Conservation (phyloP, 2,113 vertebrate species). For the Leucosticte australis region DNA sequence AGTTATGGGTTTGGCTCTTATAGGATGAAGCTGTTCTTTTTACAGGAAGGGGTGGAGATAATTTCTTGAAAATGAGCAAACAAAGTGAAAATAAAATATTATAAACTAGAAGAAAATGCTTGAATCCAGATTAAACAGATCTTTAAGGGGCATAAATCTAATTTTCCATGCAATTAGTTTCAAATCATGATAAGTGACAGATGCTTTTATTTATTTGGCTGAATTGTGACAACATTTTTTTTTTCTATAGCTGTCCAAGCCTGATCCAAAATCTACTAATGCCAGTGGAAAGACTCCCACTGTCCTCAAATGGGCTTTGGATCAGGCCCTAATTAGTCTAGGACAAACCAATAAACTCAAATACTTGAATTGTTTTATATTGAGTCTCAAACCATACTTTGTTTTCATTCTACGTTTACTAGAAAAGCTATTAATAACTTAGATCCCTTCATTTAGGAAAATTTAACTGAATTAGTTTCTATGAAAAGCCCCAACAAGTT, state of each 20-base stretch:
- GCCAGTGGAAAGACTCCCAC: not conserved
- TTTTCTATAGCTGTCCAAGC: not conserved
- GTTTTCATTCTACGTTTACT: not conserved
- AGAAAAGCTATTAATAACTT: not conserved
- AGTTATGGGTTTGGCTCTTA: not conserved
- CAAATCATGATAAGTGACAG: conserved; percentile 16
- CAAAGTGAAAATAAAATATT: conserved; percentile 20
- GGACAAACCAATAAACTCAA: not conserved
- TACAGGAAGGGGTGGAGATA: not conserved
- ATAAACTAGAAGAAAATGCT: not conserved
- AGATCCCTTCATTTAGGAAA: not conserved
- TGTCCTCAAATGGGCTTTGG: conserved; percentile 13
- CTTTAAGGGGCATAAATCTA: not conserved
- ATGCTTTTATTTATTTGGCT: conserved; percentile 29
- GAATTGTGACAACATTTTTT: not conserved
- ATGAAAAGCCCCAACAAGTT: not conserved
- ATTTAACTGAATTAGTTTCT: not conserved
- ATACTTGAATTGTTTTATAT: not conserved
- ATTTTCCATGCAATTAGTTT: conserved; percentile 49
- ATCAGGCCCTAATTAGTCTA: not conserved
- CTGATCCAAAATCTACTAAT: not conserved
- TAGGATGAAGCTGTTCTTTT: not conserved
- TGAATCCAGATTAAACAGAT: not conserved
- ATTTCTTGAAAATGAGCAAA: conserved; percentile 18
- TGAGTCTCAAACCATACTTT: not conserved